These are phyloP conservation scores for Campoletis sonorensis DNA, from an alignment of 1,140 invertebrate species.

Conservation along the genomic window DNA sequence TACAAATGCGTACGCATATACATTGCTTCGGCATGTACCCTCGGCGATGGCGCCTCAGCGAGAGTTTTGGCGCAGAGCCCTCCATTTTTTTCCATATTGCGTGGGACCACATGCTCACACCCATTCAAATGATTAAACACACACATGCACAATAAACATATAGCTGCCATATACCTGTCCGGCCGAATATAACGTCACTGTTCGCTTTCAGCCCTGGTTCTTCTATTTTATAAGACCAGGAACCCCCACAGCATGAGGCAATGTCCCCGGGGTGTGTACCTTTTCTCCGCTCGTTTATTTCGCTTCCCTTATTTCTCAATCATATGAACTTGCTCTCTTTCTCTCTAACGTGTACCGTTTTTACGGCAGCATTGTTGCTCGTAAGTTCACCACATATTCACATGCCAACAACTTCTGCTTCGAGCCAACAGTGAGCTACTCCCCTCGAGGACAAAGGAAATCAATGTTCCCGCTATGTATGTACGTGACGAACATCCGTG, in stretches of 20 bases:
- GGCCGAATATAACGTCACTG: neutral
- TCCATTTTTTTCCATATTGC: neutral
- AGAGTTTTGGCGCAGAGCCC: neutral
- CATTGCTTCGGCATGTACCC: neutral
- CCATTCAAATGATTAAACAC: neutral
- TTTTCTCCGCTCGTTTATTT: slow-evolving; percentile 17
- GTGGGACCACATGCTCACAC: neutral
- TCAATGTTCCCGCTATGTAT: slow-evolving; percentile 58
- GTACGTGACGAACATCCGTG: neutral
- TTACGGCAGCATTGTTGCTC: slow-evolving; percentile 35
- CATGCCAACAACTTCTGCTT: neutral
- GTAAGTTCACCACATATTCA: neutral
- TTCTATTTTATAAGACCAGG: neutral
- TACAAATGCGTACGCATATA: neutral
- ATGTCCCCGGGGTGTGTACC: slow-evolving; percentile 5
- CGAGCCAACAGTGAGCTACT: slow-evolving; percentile 4
- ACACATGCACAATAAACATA: neutral
- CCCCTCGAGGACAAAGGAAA: slow-evolving; percentile 56
- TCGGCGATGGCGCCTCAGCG: neutral
- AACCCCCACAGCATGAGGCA: neutral
- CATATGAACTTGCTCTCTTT: neutral
- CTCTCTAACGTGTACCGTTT: slow-evolving; percentile 9
- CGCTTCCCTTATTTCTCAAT: neutral
- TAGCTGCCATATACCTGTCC: neutral
- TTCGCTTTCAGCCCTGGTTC: neutral